A percentile compares a stretch with the other conserved stretches of the same genome.
Evolutionary conservation across 2,797 vertebrate genomes (phyloP).

Genomic region (Rhadinocentrus ornatus): DNA sequence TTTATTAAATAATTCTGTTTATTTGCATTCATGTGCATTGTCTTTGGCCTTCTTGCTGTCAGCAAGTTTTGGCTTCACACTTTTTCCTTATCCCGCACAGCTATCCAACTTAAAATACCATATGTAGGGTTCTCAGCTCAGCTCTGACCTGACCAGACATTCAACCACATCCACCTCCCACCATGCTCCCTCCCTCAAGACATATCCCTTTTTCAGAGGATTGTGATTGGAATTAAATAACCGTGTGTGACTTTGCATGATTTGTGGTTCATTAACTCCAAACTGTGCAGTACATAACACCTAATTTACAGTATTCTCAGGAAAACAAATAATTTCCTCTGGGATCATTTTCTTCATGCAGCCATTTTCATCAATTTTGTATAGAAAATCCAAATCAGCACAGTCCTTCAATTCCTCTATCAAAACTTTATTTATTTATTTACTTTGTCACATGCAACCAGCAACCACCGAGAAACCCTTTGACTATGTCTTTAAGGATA

Average conservation of each 20-base stretch:
- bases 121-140: constrained; percentile 39
- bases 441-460: background rate
- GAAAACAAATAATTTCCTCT: background rate
- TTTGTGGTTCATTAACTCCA: constrained; percentile 22
- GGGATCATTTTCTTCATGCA: background rate
- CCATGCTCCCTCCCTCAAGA: constrained; percentile 12
- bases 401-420: too few relatives aligned
- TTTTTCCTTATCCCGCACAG: constrained; percentile 29
- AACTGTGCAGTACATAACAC: constrained; percentile 6
- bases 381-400: background rate
- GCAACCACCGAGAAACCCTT: background rate
- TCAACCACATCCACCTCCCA: constrained; percentile 10
- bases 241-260: constrained; percentile 2
- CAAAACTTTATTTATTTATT: too few relatives aligned
- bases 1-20: background rate
- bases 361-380: background rate
- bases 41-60: constrained; percentile 8
- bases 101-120: constrained; percentile 33
- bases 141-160: constrained; percentile 42
- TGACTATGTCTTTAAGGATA: constrained; percentile 5
- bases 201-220: background rate
- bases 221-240: constrained; percentile 28
- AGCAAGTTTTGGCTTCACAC: constrained; percentile 6
- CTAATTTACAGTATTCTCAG: background rate
- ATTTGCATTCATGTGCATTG: background rate